Percentiles rank a stretch among this genome's conserved stretches.
These are phyloP conservation scores for Naja naja DNA, from an alignment of 2,113 vertebrate species.

Conservation along the genomic window DNA sequence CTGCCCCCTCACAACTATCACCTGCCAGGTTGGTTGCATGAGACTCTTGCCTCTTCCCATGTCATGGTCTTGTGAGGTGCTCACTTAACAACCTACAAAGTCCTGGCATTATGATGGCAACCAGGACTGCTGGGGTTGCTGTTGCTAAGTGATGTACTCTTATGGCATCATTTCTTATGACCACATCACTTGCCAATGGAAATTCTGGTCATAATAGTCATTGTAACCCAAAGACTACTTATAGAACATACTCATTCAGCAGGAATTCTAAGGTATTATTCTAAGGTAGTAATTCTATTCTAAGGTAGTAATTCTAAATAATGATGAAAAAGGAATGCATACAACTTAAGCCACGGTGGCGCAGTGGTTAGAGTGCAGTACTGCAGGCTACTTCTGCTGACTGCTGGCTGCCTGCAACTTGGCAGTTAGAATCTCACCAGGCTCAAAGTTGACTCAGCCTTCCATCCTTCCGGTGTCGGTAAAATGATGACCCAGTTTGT, in stretches of 20 bases:
- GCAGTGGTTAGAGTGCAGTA: too few relatives aligned
- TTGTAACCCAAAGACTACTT: neutral
- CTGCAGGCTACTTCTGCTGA: too few relatives aligned
- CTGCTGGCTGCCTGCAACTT: too few relatives aligned
- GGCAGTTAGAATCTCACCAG: too few relatives aligned
- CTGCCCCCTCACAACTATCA: neutral
- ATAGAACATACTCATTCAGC: neutral
- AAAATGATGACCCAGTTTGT: too few relatives aligned
- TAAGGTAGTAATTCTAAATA: neutral
- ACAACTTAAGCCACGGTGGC: neutral
- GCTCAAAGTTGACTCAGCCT: too few relatives aligned
- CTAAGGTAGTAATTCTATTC: neutral
- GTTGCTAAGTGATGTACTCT: neutral
- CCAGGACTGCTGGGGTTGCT: neutral
- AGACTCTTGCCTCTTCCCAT: neutral
- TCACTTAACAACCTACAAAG: neutral
- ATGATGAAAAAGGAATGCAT: fast-evolving
- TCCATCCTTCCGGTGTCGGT: too few relatives aligned
- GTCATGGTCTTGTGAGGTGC: neutral
- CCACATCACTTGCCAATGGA: neutral
- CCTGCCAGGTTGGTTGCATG: neutral
- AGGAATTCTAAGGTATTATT: neutral
- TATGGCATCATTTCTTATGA: neutral
- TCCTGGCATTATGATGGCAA: neutral
- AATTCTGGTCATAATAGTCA: neutral